Evolutionary conservation across 2,113 vertebrate species (phyloP).

Genomic region (Neodontobutis hainanensis): DNA sequence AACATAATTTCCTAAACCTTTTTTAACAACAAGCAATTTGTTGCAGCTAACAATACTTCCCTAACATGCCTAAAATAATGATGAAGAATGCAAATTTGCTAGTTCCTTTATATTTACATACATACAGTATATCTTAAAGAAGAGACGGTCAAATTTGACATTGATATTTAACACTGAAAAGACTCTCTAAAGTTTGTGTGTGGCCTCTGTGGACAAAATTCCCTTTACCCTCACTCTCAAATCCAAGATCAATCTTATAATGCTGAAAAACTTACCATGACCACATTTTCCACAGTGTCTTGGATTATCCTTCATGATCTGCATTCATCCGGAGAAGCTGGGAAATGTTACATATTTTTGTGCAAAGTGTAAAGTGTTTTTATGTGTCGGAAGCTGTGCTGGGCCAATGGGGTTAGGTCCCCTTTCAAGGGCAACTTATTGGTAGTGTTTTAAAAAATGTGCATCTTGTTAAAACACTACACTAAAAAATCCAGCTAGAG

Average conservation of each 20-base stretch:
- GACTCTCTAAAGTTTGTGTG: constrained; percentile 3
- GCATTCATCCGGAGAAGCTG: constrained; percentile 8
- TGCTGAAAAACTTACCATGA: not conserved
- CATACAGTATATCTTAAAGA: not conserved
- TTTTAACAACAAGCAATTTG: too few species aligned
- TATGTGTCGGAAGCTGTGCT: not conserved
- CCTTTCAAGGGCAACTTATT: constrained; percentile 23
- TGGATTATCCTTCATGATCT: not conserved
- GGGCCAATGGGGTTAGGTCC: not conserved
- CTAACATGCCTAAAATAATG: too few species aligned
- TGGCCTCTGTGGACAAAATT: not conserved
- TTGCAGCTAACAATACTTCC: too few species aligned
- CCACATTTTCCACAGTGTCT: constrained; percentile 8
- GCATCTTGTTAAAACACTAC: constrained; percentile 3
- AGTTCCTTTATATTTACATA: too few species aligned
- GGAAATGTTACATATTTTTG: constrained; percentile 12
- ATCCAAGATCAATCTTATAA: constrained; percentile 26
- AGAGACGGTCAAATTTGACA: not conserved
- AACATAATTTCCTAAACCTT: not conserved
- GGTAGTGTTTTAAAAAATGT: not conserved
- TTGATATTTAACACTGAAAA: not conserved
- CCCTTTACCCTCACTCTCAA: constrained; percentile 8
- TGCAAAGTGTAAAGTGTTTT: not conserved
- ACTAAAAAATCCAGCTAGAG: constrained; percentile 2
- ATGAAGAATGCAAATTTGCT: too few species aligned